These are phyloP conservation scores for Tanaodytes sp. DNA, from an alignment of 2,888 invertebrate genomes.

Conservation along the genomic window DNA sequence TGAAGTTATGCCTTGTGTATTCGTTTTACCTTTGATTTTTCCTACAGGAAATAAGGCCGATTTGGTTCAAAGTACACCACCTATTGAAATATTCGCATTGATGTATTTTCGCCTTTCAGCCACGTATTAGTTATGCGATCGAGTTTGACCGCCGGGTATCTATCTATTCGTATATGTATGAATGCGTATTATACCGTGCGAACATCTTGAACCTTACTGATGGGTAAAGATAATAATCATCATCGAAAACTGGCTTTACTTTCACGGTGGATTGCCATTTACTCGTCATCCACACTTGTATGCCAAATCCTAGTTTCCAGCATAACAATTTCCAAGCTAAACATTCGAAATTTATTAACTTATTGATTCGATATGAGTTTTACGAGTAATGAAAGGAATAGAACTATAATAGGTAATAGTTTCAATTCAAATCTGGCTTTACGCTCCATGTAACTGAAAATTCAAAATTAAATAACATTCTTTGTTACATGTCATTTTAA, in stretches of 20 bases:
- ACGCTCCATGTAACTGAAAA: no score
- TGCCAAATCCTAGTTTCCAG: slow-evolving; percentile 24
- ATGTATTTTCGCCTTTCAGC: slow-evolving; percentile 45
- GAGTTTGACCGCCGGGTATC: slow-evolving; percentile 45
- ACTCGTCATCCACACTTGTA: slow-evolving; percentile 32
- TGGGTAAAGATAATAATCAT: slow-evolving; percentile 45
- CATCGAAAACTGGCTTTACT: slow-evolving; percentile 31
- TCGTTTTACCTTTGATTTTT: slow-evolving; percentile 12
- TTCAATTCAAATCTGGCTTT: no score
- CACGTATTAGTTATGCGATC: slow-evolving; percentile 39
- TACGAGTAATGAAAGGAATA: neutral
- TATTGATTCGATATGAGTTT: slow-evolving; percentile 19
- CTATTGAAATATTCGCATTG: slow-evolving; percentile 33
- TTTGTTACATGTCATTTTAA: no score
- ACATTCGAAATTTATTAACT: slow-evolving; percentile 19
- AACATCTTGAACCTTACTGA: slow-evolving; percentile 55
- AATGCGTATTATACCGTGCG: slow-evolving; percentile 53
- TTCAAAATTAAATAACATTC: no score
- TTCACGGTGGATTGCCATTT: slow-evolving; percentile 46
- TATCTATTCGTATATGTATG: slow-evolving; percentile 28
- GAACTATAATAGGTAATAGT: no score
- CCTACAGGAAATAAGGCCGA: neutral
- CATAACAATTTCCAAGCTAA: slow-evolving; percentile 26
- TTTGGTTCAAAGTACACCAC: slow-evolving; percentile 16
- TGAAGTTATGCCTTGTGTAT: slow-evolving; percentile 32